Conservation (phyloP, 2,888 invertebrate genomes). For the Graphium colonna region DNA sequence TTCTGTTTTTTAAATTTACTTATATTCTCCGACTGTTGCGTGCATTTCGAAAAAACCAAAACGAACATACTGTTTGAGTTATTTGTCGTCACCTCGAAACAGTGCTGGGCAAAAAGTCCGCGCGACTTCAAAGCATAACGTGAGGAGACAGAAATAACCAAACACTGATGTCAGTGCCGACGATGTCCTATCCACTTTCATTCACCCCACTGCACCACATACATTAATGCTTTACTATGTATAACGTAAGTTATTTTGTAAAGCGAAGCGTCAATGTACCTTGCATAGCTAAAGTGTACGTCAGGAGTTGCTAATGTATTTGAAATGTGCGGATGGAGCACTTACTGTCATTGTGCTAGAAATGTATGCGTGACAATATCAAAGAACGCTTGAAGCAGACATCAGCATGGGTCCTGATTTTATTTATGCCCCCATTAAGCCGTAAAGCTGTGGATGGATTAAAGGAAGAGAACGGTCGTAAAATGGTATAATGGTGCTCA, state of each 20-base stretch:
- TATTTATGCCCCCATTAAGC: constrained; percentile 10
- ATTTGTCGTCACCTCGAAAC: constrained; percentile 77
- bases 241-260: constrained; percentile 16
- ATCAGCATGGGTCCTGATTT: constrained; percentile 4
- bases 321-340: background rate
- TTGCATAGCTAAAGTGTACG: background rate
- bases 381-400: constrained; percentile 4
- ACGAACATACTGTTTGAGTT: constrained; percentile 67
- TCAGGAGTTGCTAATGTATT: constrained; percentile 4
- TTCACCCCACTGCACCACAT: constrained; percentile 29
- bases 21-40: constrained; percentile 29
- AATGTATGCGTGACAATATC: background rate
- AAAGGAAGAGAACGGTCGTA: constrained; percentile 6
- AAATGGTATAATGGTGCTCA: background rate
- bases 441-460: constrained; percentile 11
- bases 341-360: background rate
- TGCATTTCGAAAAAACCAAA: constrained; percentile 65
- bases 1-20: constrained; percentile 28
- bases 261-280: background rate
- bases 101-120: constrained; percentile 70
- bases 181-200: constrained; percentile 32
- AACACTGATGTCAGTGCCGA: constrained; percentile 47
- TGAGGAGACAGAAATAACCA: constrained; percentile 60
- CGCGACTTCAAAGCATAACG: constrained; percentile 66
- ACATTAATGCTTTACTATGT: constrained; percentile 30